Evolutionary conservation across 1,140 invertebrate genomes (phyloP).

Genomic region (Charaxes varanes): DNA sequence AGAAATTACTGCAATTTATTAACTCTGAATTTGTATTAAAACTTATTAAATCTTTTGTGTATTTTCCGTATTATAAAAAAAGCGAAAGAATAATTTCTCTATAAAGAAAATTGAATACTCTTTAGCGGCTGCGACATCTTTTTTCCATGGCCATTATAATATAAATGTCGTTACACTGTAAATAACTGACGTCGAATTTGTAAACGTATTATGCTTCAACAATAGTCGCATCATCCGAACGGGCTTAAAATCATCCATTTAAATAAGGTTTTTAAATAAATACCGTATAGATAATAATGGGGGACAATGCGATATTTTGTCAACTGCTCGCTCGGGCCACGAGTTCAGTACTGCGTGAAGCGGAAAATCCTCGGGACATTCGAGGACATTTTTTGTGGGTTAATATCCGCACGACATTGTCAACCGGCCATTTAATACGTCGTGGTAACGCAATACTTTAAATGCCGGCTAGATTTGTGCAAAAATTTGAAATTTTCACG

Average conservation of each 20-base stretch:
- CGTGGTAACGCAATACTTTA: conserved; percentile 71
- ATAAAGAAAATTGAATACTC: too few relatives aligned
- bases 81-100: too few relatives aligned
- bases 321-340: conserved; percentile 63
- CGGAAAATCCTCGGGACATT: conserved; percentile 73
- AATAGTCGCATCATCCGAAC: conserved; percentile 58
- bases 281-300: conserved; percentile 70
- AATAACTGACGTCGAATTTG: conserved; percentile 16
- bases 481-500: conserved; percentile 70
- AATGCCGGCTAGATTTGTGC: conserved; percentile 71
- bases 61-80: too few relatives aligned
- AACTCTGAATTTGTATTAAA: too few relatives aligned
- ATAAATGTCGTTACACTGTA: conserved; percentile 10
- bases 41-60: too few relatives aligned
- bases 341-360: conserved; percentile 70
- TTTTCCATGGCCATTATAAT: too few relatives aligned
- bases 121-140: too few relatives aligned
- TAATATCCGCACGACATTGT: conserved; percentile 74
- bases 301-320: conserved; percentile 74
- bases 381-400: conserved; percentile 72
- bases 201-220: conserved; percentile 57
- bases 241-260: conserved; percentile 72
- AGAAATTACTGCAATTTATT: too few relatives aligned
- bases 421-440: conserved; percentile 72
- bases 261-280: conserved; percentile 74